Percentiles rank a stretch among this genome's conserved stretches.
Evolutionary conservation across 2,113 vertebrate species (phyloP).

Genomic region (Mesembrinibis cayennensis): DNA sequence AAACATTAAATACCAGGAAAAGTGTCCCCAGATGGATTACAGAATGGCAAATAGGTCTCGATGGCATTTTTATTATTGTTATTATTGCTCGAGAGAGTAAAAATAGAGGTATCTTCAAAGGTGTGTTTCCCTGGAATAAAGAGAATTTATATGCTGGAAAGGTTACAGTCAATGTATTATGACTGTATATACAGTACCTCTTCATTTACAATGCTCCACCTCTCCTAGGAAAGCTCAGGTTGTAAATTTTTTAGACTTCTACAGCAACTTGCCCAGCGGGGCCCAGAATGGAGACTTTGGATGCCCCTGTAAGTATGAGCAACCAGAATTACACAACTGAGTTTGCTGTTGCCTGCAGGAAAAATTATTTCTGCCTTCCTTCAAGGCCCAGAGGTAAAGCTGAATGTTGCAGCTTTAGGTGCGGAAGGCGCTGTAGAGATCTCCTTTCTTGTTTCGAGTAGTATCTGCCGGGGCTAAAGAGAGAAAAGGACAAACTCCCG

Average conservation of each 20-base stretch:
- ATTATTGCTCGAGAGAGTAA: not conserved
- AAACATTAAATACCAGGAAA: not conserved
- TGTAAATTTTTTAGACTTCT: not conserved
- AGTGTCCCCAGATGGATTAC: not conserved
- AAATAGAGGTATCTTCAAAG: slow-evolving; percentile 7
- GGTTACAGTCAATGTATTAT: not conserved
- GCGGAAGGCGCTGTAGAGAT: not conserved
- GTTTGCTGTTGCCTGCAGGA: not conserved
- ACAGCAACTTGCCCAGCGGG: not conserved
- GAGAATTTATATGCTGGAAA: not conserved
- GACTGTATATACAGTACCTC: not conserved
- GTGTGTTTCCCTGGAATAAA: not conserved
- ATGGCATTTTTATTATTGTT: slow-evolving; percentile 4
- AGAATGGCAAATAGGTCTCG: not conserved
- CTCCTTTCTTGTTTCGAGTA: not conserved
- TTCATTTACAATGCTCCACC: not conserved
- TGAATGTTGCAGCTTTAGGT: not conserved
- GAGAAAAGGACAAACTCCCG: not conserved
- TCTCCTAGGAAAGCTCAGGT: not conserved
- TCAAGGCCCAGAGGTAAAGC: not conserved
- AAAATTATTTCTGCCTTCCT: not conserved
- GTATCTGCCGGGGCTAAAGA: not conserved
- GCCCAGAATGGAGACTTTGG: not conserved
- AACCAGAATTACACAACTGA: not conserved
- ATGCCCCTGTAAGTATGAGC: not conserved